Conservation (phyloP, 2,797 vertebrate species). For the Rhodeus uyekii region DNA sequence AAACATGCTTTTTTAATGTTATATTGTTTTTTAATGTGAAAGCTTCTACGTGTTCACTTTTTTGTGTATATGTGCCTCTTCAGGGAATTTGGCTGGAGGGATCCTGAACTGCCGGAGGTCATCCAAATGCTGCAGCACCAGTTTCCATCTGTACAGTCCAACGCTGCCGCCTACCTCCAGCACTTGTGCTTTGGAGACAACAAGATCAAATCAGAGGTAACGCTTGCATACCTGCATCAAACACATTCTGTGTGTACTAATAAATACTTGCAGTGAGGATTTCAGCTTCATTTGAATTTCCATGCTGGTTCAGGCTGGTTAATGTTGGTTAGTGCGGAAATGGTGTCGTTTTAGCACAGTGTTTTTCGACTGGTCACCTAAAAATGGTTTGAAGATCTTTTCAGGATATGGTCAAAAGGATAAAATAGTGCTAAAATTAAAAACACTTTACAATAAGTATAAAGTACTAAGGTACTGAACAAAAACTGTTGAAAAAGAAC, state of each 20-base stretch:
- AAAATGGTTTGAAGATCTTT: not conserved
- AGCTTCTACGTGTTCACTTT: slow-evolving; percentile 30
- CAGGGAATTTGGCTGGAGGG: slow-evolving; percentile 99
- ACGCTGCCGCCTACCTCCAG: slow-evolving; percentile 96
- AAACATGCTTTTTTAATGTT: not conserved
- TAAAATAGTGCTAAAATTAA: too few species aligned
- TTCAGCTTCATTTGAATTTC: not conserved
- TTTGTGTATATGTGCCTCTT: slow-evolving; percentile 54
- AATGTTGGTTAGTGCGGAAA: not conserved
- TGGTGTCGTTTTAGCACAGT: not conserved
- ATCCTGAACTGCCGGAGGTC: slow-evolving; percentile 98
- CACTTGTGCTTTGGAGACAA: slow-evolving; percentile 99
- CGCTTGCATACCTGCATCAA: slow-evolving; percentile 3
- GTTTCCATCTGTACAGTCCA: slow-evolving; percentile 98
- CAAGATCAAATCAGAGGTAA: slow-evolving; percentile 97
- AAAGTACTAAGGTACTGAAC: too few species aligned
- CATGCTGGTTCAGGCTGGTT: not conserved
- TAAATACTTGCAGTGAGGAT: not conserved
- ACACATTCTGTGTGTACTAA: not conserved
- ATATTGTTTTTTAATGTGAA: slow-evolving; percentile 20
- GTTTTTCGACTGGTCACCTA: not conserved
- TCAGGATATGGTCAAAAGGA: too few species aligned
- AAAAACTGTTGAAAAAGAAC: too few species aligned
- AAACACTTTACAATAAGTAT: too few species aligned
- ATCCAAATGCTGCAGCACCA: slow-evolving; percentile 99